Evolutionary conservation across 2,797 vertebrate genomes (phyloP), one percentile per base, ranked within the genome.

Genomic region (Ptychobarbus kaznakovi): DNA sequence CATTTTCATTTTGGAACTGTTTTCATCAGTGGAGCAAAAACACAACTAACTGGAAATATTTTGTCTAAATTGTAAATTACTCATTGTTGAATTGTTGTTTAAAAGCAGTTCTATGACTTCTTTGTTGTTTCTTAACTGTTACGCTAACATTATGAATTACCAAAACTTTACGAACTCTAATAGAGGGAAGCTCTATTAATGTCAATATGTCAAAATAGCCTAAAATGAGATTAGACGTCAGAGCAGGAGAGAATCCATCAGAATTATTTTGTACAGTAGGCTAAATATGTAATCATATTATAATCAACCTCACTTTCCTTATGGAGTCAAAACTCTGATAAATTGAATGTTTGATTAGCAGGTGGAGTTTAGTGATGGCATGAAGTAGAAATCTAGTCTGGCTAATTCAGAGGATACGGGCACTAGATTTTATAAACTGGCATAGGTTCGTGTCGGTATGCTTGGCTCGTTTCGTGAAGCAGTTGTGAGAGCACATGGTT

Each of bases 401-500:
- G 16, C 49, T 49, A 49, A 72, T 73, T 85, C 42, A 20, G 49
- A 58, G 28, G 44, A 83, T 74, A 22, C 12, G 1, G 49, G 22
- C 63, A 1, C 38, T 68, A 9, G 25, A 58, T 63, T 63, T 84
- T 38, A 51, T 28, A 6, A 32, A 32, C 84, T 53, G 68, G 42
- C 56, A 53, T 18, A 49, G 68, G 68, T 35, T 72, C 53, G 76
- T 53, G 58, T 76, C 22, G 70, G 46, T 69, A 76, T 69, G 32
- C 46, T 72, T 86, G 81, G 72, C 69, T 86, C 63, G 51, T 82
- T 82, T 78, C 3, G 5, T 46, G 35, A 82, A 82, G 80, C 63
- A 78, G 80, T 80, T 86, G 73, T 77, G 80, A 49, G 51, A 63
- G 44, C 80, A 82, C 80, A 77, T 16, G 66, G 73, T 78, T 86